Evolutionary conservation across 2,888 invertebrate species (phyloP), one percentile per base, ranked within the genome.

Genomic region (Aromia moschata): DNA sequence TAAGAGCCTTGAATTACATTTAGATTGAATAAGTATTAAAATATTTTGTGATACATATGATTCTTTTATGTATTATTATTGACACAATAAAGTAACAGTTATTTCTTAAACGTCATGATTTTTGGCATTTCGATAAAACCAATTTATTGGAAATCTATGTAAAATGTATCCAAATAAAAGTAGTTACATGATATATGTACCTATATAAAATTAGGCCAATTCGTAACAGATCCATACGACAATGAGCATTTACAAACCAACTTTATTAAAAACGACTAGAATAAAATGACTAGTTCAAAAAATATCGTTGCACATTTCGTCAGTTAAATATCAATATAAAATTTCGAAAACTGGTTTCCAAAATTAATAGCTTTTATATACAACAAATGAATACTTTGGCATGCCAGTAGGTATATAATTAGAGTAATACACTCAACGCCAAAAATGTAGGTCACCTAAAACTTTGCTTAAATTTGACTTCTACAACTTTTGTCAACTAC

Each of bases 231-330:
- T 16, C 12, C 17, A 15, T 49, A 25, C 25, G 7, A 40, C 30
- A 40, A 49, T 46, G 55, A 43, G 56, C 20, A 41, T 37, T 49
- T 20, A 38, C 18, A 38, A 20, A 38, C 44, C 33, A 43, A 16
- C 44, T 43, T 33, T 41, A 40, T 36, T 30, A 53, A 51, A 56
- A 52, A 56, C 58, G 66, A 67, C 66, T 67, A 67, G 64, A 64
- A 54, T 56, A 58, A 56, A 41, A 53, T 47, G 56, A 64, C 60
- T 67, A 64, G 62, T 33, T 62, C 45, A 58, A 60, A 66, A 65
- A 64, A 64, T 62, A 62, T 54, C 30, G 45, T 64, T 61, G 59
- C 60, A 64, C 59, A 2, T 33, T 7, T 11, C 25, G n/a, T 33
- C 10, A 33, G 5, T 33, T 33, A 33, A 33, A 57, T 41, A 56